Evolutionary conservation across 2,113 vertebrate species (phyloP).

Genomic region (Sinocyclocheilus grahami): DNA sequence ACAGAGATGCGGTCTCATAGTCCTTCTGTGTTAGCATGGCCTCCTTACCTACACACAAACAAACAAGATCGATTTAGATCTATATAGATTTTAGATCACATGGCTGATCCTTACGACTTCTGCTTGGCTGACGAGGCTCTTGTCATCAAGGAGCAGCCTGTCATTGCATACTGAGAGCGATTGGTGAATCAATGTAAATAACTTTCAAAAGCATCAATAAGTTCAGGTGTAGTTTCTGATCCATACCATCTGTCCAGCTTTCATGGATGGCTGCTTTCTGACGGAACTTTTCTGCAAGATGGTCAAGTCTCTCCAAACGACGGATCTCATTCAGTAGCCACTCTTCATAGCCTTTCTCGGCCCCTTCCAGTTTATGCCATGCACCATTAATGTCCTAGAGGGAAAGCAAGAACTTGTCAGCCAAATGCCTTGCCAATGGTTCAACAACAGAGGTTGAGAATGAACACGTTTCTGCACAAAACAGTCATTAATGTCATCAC

Average conservation of each 20-base stretch:
- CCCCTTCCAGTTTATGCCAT: conserved; percentile 91
- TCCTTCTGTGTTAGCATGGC: conserved; percentile 89
- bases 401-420: neutral
- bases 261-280: conserved; percentile 94
- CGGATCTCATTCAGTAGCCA: conserved; percentile 94
- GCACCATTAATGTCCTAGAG: conserved; percentile 87
- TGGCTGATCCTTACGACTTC: neutral
- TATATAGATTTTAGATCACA: neutral
- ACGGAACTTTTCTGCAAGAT: conserved; percentile 91
- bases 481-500: neutral
- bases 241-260: conserved; percentile 79
- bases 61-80: neutral
- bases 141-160: neutral
- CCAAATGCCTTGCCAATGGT: neutral
- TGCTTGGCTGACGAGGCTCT: neutral
- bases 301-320: conserved; percentile 89
- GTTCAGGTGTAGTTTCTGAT: neutral
- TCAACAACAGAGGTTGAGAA: neutral
- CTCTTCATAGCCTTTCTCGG: conserved; percentile 92
- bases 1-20: conserved; percentile 85
- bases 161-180: neutral
- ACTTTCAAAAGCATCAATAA: neutral
- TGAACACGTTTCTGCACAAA: neutral
- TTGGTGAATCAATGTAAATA: neutral
- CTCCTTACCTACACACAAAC: conserved; percentile 82